These are phyloP conservation scores for Ricordea florida DNA, from an alignment of 92 coral and sea anemone species.

Conservation along the genomic window DNA sequence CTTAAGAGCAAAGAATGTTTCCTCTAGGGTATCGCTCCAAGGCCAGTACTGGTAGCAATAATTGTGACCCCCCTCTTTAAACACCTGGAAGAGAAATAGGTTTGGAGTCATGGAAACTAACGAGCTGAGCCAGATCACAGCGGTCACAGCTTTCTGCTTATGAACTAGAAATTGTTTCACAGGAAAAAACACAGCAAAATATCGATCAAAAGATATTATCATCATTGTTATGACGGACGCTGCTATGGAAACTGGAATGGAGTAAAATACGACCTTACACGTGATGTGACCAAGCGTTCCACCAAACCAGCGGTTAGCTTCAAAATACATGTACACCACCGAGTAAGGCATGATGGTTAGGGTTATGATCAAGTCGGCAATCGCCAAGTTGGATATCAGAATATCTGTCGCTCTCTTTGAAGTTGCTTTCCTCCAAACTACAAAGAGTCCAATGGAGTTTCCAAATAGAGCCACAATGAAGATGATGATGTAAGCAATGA, in stretches of 20 bases:
- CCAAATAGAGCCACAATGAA: constrained; percentile 65
- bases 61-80: background rate
- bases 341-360: constrained; percentile 41
- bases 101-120: constrained; percentile 35
- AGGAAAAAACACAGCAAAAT: constrained; percentile 63
- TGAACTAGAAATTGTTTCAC: constrained; percentile 37
- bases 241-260: constrained; percentile 51
- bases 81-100: constrained; percentile 26
- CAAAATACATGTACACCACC: constrained; percentile 19
- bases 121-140: constrained; percentile 53
- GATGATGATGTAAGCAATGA: constrained; percentile 36
- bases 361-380: constrained; percentile 58
- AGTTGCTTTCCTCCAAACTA: constrained; percentile 44
- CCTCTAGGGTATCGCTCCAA: background rate
- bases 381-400: constrained; percentile 69
- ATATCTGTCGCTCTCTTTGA: constrained; percentile 39
- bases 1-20: constrained; percentile 16
- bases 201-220: constrained; percentile 61
- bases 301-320: constrained; percentile 37
- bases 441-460: constrained; percentile 64
- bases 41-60: constrained; percentile 41
- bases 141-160: constrained; percentile 45
- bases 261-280: constrained; percentile 42
- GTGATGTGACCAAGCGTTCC: constrained; percentile 48
- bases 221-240: constrained; percentile 65